These are phyloP conservation scores for Koerneria pararmatus DNA, from an alignment of 2,888 invertebrate genomes.

Conservation along the genomic window DNA sequence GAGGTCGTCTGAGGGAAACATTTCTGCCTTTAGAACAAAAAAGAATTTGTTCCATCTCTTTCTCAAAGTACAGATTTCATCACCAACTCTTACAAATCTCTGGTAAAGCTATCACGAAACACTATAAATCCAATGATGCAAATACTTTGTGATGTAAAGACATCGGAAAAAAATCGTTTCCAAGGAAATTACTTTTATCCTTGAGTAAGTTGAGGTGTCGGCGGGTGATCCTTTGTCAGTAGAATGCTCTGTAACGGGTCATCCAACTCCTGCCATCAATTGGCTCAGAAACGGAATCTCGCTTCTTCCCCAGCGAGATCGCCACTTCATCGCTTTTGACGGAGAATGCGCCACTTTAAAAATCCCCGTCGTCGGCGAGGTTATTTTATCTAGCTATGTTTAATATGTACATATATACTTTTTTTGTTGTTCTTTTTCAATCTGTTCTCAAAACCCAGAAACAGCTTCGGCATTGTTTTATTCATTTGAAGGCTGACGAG, in stretches of 20 bases:
- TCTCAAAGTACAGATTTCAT: too few relatives aligned
- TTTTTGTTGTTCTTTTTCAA: background rate
- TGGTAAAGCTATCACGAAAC: too few relatives aligned
- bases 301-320: conserved; percentile 37
- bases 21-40: too few relatives aligned
- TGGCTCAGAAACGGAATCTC: conserved; percentile 52
- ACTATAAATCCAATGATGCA: too few relatives aligned
- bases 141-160: too few relatives aligned
- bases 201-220: conserved; percentile 28
- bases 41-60: too few relatives aligned
- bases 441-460: background rate
- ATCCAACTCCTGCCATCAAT: conserved; percentile 50
- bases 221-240: conserved; percentile 47
- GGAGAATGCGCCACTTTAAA: conserved; percentile 57
- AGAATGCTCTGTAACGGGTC: conserved; percentile 55
- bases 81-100: too few relatives aligned
- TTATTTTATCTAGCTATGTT: background rate
- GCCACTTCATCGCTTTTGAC: conserved; percentile 52
- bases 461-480: background rate
- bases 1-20: too few relatives aligned
- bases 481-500: conserved; percentile 31
- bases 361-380: conserved; percentile 32
- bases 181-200: too few relatives aligned
- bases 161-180: too few relatives aligned
- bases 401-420: background rate